These are phyloP conservation scores for Nemoura dubitans DNA, from an alignment of 2,888 invertebrate species.

Conservation along the genomic window DNA sequence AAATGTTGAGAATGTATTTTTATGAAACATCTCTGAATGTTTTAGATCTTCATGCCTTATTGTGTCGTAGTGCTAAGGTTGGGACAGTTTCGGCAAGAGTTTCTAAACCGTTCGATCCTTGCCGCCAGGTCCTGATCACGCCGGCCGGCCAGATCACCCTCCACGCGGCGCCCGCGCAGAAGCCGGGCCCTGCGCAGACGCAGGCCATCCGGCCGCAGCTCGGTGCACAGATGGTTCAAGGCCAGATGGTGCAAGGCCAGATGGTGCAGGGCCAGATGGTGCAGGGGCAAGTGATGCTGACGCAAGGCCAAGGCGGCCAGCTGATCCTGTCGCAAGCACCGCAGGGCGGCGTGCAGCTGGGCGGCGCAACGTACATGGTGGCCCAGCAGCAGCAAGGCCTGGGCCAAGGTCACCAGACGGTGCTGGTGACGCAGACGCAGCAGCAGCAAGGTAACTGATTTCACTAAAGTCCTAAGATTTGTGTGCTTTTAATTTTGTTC, in stretches of 20 bases:
- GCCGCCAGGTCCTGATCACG: conserved; percentile 56
- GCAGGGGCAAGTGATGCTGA: conserved; percentile 56
- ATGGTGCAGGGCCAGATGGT: conserved; percentile 57
- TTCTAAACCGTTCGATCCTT: background rate
- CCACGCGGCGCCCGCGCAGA: conserved; percentile 49
- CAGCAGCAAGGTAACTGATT: conserved; percentile 68
- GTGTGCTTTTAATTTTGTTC: no score
- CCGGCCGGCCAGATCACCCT: conserved; percentile 57
- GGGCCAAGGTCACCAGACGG: conserved; percentile 69
- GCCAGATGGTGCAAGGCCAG: conserved; percentile 57
- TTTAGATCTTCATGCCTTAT: no score
- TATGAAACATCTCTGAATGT: no score
- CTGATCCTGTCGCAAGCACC: conserved; percentile 57
- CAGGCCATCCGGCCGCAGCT: conserved; percentile 54
- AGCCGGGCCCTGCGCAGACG: conserved; percentile 55
- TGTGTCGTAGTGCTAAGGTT: no score
- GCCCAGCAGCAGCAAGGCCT: conserved; percentile 71
- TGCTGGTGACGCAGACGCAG: conserved; percentile 72
- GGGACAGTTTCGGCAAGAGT: no score
- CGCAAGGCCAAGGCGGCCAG: conserved; percentile 55
- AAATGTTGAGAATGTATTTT: no score
- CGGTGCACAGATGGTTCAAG: conserved; percentile 37
- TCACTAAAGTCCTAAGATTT: no score
- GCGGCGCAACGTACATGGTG: conserved; percentile 71
- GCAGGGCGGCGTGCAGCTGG: conserved; percentile 61